Evolutionary conservation across 2,113 vertebrate species (phyloP).

Genomic region (Notarius lentiginosus): DNA sequence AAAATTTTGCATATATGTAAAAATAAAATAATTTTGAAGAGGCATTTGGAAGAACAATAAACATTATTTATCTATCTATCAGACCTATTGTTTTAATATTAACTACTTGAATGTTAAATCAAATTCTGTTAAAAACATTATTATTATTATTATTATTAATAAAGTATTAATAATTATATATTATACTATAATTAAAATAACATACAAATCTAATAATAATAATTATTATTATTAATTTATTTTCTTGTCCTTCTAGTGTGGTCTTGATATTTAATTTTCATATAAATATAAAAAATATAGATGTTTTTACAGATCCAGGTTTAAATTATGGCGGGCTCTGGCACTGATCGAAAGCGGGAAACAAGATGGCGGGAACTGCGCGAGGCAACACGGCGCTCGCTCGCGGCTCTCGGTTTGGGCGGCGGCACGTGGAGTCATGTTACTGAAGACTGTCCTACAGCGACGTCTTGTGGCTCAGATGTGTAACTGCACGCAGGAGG

Average conservation of each 20-base stretch:
- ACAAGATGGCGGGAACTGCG: constrained; percentile 55
- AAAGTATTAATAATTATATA: not conserved
- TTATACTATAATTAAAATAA: no score
- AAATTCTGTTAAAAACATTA: not conserved
- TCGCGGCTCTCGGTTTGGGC: constrained; percentile 23
- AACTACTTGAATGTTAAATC: not conserved
- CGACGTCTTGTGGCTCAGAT: constrained; percentile 37
- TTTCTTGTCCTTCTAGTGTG: not conserved
- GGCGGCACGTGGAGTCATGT: constrained; percentile 8
- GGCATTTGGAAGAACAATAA: not conserved
- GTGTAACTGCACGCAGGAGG: not conserved
- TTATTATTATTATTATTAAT: not conserved
- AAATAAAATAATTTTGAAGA: not conserved
- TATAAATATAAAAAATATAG: no score
- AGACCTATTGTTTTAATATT: not conserved
- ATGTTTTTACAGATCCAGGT: not conserved
- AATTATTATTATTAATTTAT: constrained; percentile 6
- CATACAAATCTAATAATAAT: not conserved
- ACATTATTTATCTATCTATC: not conserved
- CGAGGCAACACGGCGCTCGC: not conserved
- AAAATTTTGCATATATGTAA: not conserved
- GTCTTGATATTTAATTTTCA: not conserved
- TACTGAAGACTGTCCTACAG: constrained; percentile 21
- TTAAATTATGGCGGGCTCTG: constrained; percentile 45
- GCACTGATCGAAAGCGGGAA: constrained; percentile 37